Base-by-base conservation (phyloP, 2,888 invertebrate genomes). In the Temnothorax unifasciatus region DNA sequence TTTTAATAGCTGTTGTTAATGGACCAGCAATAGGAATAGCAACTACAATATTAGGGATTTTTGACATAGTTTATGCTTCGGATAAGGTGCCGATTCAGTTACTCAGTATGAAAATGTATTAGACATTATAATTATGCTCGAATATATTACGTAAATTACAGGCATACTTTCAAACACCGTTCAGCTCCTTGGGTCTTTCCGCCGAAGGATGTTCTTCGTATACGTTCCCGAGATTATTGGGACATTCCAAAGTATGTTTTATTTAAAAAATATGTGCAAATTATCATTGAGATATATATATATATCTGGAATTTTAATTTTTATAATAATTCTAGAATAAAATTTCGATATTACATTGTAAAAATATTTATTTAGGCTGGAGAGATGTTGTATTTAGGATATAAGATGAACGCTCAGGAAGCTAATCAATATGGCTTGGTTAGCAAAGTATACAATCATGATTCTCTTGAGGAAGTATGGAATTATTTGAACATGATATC, bases 1-100 rank as follows among this genome's bases (percentile, higher is more conserved):
- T 99, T 52, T 94, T 99, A 63, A 96, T 99, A 87, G 98, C 97
- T 18, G 95, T 99, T 83, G 97, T 99, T 0, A 99, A 99, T 96
- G 99, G 99, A 1, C 99, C 99, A 61, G 98, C 99, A 18, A 97
- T 99, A 90, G 99, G 99, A 41, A 97, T 99, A 90, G 97, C 97
- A 61, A 97, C 97, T 3, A 99, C 99, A 0, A 97, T 97, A 13
- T 95, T 98, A 74, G 97, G 97, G 0, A 95, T 99, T 1, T 98
- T 97, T 95, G 99, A 99, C 95, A 96, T 98, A 83, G 97, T 99
- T 9, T 98, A 98, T 96, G 98, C 98, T 77, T 96, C 97, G n/a
- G 97, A 99, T 90, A 96, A 95, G 94, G 98, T 97, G 94, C 84
- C 3, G 18, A 47, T 25, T 44, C 44, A 29, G 25, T 47, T 25